These are phyloP conservation scores for Lepidurus arcticus DNA, from an alignment of 1,140 invertebrate genomes.

Conservation along the genomic window DNA sequence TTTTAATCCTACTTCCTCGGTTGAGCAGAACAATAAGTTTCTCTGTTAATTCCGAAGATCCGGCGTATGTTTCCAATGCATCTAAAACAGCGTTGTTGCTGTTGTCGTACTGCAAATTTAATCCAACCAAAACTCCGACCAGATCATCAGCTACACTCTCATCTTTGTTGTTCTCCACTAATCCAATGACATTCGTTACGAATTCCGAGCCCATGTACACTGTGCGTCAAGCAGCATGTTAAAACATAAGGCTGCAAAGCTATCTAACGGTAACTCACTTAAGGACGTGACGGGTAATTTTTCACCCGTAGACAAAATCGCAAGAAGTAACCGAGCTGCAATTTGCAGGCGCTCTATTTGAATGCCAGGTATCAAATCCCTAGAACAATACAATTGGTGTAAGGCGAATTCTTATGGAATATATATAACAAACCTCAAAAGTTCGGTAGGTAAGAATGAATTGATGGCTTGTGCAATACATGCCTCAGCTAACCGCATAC, in stretches of 20 bases:
- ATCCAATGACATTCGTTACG: neutral
- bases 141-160: neutral
- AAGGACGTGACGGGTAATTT: neutral
- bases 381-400: neutral
- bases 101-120: neutral
- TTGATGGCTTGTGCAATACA: neutral
- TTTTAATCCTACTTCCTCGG: neutral
- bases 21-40: neutral
- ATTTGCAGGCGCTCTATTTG: neutral
- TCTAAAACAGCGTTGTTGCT: conserved; percentile 1
- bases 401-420: neutral
- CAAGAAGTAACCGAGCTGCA: neutral
- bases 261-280: neutral
- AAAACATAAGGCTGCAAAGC: neutral
- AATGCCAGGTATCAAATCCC: neutral
- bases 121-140: neutral
- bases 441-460: neutral
- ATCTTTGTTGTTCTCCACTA: neutral
- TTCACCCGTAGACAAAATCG: neutral
- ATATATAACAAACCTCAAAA: neutral
- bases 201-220: neutral
- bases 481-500: neutral
- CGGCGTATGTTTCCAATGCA: neutral
- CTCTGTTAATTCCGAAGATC: neutral
- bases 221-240: neutral